Percentiles rank a stretch among this genome's conserved stretches.
These are phyloP conservation scores for Phaenicophaeus curvirostris DNA, from an alignment of 2,797 vertebrate species.

Conservation along the genomic window DNA sequence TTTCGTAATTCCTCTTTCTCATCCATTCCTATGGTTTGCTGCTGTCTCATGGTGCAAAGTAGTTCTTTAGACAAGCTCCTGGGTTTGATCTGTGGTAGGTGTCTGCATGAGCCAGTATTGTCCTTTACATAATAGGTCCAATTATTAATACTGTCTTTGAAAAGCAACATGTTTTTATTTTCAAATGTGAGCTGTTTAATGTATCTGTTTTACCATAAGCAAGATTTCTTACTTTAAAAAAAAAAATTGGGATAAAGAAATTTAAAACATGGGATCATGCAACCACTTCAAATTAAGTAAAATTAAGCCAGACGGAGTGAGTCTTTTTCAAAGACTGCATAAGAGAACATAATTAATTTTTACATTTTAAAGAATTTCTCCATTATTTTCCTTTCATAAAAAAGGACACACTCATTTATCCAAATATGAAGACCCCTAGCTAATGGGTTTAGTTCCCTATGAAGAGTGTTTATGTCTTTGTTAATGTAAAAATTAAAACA, in stretches of 20 bases:
- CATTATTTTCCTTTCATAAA: not conserved
- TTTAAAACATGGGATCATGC: not conserved
- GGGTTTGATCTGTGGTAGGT: not conserved
- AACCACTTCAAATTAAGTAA: conserved; percentile 14
- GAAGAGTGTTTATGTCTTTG: not conserved
- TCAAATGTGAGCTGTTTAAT: not conserved
- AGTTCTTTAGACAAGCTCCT: not conserved
- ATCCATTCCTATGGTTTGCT: not conserved
- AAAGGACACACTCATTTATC: not conserved
- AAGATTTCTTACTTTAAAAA: not conserved
- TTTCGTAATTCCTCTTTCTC: not conserved
- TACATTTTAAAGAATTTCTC: not conserved
- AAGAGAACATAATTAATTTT: conserved; percentile 16
- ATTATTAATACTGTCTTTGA: conserved; percentile 3
- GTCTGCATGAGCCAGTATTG: not conserved
- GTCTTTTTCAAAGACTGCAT: not conserved
- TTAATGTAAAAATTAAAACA: not conserved
- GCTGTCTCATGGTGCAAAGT: not conserved
- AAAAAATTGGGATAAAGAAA: not conserved
- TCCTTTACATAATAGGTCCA: conserved; percentile 8
- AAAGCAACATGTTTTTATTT: conserved; percentile 1
- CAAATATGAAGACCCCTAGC: not conserved
- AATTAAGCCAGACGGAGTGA: not conserved
- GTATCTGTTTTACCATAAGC: not conserved
- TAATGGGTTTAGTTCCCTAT: not conserved